A percentile compares a stretch with the other conserved stretches of the same genome.
Conservation (phyloP, 2,797 vertebrate species). For the Cyclopterus lumpus region DNA sequence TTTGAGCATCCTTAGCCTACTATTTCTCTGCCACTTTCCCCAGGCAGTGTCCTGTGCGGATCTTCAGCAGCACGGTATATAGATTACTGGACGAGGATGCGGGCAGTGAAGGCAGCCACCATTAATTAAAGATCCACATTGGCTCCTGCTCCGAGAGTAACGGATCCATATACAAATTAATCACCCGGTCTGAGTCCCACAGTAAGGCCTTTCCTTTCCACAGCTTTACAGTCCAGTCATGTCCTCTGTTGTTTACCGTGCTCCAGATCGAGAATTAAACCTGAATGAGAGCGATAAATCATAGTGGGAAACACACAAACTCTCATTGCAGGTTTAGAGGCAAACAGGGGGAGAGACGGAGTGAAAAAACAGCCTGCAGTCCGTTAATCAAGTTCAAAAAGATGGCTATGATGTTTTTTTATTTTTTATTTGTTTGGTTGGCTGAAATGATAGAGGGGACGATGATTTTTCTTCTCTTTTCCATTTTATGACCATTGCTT, state of each 20-base stretch:
- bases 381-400: slow-evolving; percentile 81
- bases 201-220: slow-evolving; percentile 69
- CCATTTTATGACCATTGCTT: slow-evolving; percentile 74
- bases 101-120: slow-evolving; percentile 68
- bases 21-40: slow-evolving; percentile 46
- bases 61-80: slow-evolving; percentile 64
- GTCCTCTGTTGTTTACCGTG: slow-evolving; percentile 84
- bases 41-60: slow-evolving; percentile 33
- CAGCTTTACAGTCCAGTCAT: slow-evolving; percentile 84
- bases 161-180: slow-evolving; percentile 84
- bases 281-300: slow-evolving; percentile 87
- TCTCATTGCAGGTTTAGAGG: slow-evolving; percentile 76
- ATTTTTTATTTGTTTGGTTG: slow-evolving; percentile 46
- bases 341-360: slow-evolving; percentile 68
- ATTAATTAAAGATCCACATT: slow-evolving; percentile 85
- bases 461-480: slow-evolving; percentile 66
- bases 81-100: slow-evolving; percentile 73
- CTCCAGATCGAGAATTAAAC: slow-evolving; percentile 85
- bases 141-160: slow-evolving; percentile 75
- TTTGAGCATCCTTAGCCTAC: slow-evolving; percentile 38
- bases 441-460: slow-evolving; percentile 75
- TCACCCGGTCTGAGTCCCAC: slow-evolving; percentile 76
- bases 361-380: slow-evolving; percentile 59
- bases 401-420: slow-evolving; percentile 65
- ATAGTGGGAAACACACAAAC: slow-evolving; percentile 77